Percentiles rank a stretch among this genome's conserved stretches.
Conservation (phyloP, 2,113 vertebrate genomes). For the Cisticola juncidis region DNA sequence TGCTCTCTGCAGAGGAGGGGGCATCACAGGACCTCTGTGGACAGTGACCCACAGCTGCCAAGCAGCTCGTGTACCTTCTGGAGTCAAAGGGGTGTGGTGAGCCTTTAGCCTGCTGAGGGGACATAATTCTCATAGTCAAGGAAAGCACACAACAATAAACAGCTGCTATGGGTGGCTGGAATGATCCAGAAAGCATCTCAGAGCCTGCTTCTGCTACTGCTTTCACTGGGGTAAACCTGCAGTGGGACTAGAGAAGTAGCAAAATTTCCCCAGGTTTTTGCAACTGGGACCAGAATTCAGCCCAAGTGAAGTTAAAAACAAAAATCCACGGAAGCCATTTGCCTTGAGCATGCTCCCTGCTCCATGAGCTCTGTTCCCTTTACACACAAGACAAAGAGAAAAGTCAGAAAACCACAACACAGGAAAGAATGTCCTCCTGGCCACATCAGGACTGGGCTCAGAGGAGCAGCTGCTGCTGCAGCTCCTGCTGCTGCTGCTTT, state of each 20-base stretch:
- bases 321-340: neutral
- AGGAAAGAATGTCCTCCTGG: constrained; percentile 37
- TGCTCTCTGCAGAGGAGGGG: neutral
- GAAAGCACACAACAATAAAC: neutral
- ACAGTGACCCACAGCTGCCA: neutral
- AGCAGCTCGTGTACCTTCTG: rapidly evolving
- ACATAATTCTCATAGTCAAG: neutral
- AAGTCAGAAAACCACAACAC: constrained; percentile 62
- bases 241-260: neutral
- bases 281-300: neutral
- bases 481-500: neutral
- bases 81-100: neutral
- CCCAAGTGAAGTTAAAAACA: neutral
- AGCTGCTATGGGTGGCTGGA: neutral
- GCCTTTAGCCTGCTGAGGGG: neutral
- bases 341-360: neutral
- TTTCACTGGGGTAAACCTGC: neutral
- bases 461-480: constrained; percentile 23
- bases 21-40: neutral
- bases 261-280: neutral
- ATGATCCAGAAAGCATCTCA: neutral
- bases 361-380: neutral
- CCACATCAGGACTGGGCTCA: neutral
- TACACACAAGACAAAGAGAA: neutral
- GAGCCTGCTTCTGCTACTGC: neutral